Base-by-base conservation (phyloP, 2,797 vertebrate genomes). In the Crax fasciolata region DNA sequence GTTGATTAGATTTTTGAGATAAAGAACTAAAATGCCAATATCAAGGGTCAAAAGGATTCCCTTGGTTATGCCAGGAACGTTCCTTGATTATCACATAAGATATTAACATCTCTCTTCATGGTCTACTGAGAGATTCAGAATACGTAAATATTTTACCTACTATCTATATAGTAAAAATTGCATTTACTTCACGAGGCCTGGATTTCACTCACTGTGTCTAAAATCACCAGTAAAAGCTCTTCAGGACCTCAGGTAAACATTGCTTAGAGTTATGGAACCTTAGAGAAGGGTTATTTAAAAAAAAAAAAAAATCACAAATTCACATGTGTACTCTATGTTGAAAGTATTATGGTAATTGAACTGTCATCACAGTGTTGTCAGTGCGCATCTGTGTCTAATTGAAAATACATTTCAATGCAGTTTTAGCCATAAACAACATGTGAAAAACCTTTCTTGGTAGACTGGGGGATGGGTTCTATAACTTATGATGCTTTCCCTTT, bases 381-480 rank as follows among this genome's bases (percentile, higher is more conserved):
- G 74, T 58, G 44, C 77, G 59, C 84, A 84, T 92, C 74, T 91
- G 71, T 79, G 59, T 51, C 90, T 95, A 89, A 94, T 25, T 94
- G 77, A 95, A 88, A 93, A 92, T 49, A 82, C 20, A 76, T 79
- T 95, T 88, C 43, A 62, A 55, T 61, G 59, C 1, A 0, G 58
- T 74, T 93, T 75, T 68, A 85, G 25, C 84, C 46, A 65, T 74
- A 82, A 95, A 67, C 17, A 83, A 20, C 25, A 61, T 51, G n/a
- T 46, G 49, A 82, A 71, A 84, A 92, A 11, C 46, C 27, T 68
- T 87, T 61, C 75, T 80, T 92, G 61, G 52, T 79, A 30, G 43
- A 71, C 5, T 35, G 4, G 18, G 38, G 21, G 12, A 61, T 57
- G 32, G 15, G 57, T 80, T 92, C 71, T 85, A 43, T 38, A 74